Base-by-base conservation (phyloP, 1,140 invertebrate species). In the Dendroctonus valens region DNA sequence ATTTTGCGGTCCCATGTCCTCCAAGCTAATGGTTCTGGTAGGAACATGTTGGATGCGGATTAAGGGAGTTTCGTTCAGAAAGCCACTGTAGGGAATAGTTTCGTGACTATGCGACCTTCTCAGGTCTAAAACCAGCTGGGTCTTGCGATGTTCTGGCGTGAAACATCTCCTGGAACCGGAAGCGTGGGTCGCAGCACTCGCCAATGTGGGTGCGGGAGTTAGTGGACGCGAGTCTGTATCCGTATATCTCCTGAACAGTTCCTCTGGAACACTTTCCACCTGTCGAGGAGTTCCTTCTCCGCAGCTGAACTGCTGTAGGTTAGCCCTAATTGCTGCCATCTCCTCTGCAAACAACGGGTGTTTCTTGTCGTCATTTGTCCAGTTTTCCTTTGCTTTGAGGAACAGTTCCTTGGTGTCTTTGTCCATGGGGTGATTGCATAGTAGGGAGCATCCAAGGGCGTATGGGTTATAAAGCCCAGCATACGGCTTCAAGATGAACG, bases 391-490 rank as follows among this genome's bases (percentile, higher is more conserved):
- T 7, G 86, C 86, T 69, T 85, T 82, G 70, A 85, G 85, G 0
- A 91, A 84, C 37, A 88, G 83, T 74, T 90, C 85, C 78, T 87
- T 91, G 0, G 88, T 85, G 66, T 88, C 87, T 14, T 81, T 83
- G 61, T 91, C 89, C 9, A 87, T 85, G 1, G 91, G 91, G 79
- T 92, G 91, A 74, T 92, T 92, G 80, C 90, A 92, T 3, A 92
- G 80, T 6, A 92, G 83, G 0, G 91, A 92, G 75, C 91, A 93
- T 8, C 85, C 86, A 68, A 87, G 85, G 2, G 89, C 83, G 76
- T 88, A 92, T 3, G 90, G 90, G 79, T 92, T 92, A 77, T 86
- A 91, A 0, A 92, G 80, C 7, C 87, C 87, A 5, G 90, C 88
- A 70, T 90, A 91, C 0, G 90, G 90, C 62, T 89, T 85, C 37